phyloP scores from a whole-genome alignment of 2,888 invertebrate species.

The Athalia rosae region DNA sequence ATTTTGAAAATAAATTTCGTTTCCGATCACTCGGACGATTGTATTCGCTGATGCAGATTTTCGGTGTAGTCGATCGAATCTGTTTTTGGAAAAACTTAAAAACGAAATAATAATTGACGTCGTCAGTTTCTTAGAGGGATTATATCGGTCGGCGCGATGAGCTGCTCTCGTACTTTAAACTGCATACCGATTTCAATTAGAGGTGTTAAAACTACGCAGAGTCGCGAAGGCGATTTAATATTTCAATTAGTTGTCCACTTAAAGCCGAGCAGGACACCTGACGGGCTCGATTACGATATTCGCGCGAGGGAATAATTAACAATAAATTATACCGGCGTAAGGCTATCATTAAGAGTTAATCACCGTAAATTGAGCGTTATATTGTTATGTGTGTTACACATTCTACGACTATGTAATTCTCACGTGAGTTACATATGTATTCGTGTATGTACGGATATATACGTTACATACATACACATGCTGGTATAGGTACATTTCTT shows the following conservation, averaged over 20 bases:
- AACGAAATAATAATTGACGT: too few species aligned
- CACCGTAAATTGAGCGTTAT: conserved; percentile 70
- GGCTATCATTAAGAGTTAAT: conserved; percentile 70
- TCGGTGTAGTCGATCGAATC: too few species aligned
- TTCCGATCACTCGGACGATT: too few species aligned
- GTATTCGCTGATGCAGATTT: too few species aligned
- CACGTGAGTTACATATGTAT: neutral
- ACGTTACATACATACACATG: neutral
- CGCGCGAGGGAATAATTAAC: conserved; percentile 67
- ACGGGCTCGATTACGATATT: conserved; percentile 55
- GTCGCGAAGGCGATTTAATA: conserved; percentile 56
- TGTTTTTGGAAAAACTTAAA: too few species aligned
- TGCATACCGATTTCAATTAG: conserved; percentile 53
- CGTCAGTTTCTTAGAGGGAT: neutral
- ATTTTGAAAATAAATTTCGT: neutral
- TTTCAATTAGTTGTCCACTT: conserved; percentile 72
- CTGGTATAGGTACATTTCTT: too few species aligned
- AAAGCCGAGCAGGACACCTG: conserved; percentile 66
- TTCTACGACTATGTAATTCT: conserved; percentile 39
- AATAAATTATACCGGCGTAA: conserved; percentile 66
- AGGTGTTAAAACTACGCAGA: conserved; percentile 50
- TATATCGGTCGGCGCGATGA: neutral
- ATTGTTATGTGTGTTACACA: conserved; percentile 67
- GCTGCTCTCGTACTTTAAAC: neutral
- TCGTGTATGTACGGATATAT: neutral